Base-by-base conservation (phyloP, 2,888 invertebrate species). In the Nymphalis urticae region DNA sequence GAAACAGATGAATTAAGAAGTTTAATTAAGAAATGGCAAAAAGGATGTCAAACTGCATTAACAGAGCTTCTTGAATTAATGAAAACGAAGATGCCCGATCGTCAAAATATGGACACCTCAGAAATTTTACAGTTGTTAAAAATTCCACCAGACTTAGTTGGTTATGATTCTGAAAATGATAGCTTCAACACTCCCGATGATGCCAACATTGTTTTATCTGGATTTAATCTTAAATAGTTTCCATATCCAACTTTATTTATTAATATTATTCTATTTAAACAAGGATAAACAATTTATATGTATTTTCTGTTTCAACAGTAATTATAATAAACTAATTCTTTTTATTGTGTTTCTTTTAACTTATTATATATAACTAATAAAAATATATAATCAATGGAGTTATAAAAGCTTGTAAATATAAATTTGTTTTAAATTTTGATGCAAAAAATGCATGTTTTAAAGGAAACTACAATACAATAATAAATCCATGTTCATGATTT, bases 11-110 rank as follows among this genome's bases (percentile, higher is more conserved):
- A 94, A 77, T 75, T 94, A 8, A 79, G 88, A 69, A 80, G 72
- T 51, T 81, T 93, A 36, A 94, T 94, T 42, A 87, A 90, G 68
- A 93, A 88, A 75, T 94, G 94, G 94, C 91, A 92, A 73, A 87
- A 83, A 65, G 94, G 93, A 1, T 94, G 94, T 72, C 93, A 93
- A 72, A 86, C 87, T 75, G 94, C 93, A 0, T 77, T 94, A 21
- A 84, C 86, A 69, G 91, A 93, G 68, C 82, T 94, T 17, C 85
- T 94, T 77, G 88, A 88, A 50, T 73, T 91, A 50, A 89, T 93
- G 84, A 87, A 85, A 69, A 82, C 77, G 1, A 90, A 90, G 64
- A 83, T 87, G 72, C 87, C 88, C 0, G 89, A 90, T 48, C 85
- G 83, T 71, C 83, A 84, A 32, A 82, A 87, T 64, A 88, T 93